Base-by-base conservation (phyloP, 2,113 vertebrate species). In the Myiozetetes cayanensis region DNA sequence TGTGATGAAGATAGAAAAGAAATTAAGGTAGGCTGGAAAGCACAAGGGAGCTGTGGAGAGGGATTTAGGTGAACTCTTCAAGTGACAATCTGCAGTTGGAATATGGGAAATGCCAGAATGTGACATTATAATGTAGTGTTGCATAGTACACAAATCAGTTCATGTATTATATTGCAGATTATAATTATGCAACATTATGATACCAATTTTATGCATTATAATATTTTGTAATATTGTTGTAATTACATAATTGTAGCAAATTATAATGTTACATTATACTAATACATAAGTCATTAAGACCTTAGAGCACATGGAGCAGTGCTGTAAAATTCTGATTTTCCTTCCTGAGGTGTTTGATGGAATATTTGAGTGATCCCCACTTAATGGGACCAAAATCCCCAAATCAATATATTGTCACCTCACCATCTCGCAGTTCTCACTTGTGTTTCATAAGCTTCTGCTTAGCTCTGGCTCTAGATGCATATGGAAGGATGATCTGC, bases 201-300 rank as follows among this genome's bases (percentile, higher is more conserved):
- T 77, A 79, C 67, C 33, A 58, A 73, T 89, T 89, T 86, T 62
- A 77, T 84, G 44, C 68, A 35, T 84, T 88, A 75, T 70, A 93
- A 79, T 90, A 66, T 80, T 93, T 93, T 68, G n/a, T 79, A 94
- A 83, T 83, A 62, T 92, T 90, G 31, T 46, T 92, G 59, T 85
- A 93, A 94, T 94, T 93, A 83, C 56, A 63, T 92, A 88, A 92
- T 86, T 94, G 47, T 35, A 88, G 47, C 13, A 80, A 70, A 90
- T 93, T 77, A 86, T 85, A 37, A 59, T 67, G n/a, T 70, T 93
- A 35, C 28, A 18, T 46, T 90, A 62, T 58, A 70, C 43, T 92
- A 88, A 93, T 76, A 33, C 16, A 4, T 33, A 80, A 83, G n/a
- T 77, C 31, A 77, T 85, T 88, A 86, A 90, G 59, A 86, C 35